Evolutionary conservation across 2,888 invertebrate genomes (phyloP).

Genomic region (Drosophila prostipennis): DNA sequence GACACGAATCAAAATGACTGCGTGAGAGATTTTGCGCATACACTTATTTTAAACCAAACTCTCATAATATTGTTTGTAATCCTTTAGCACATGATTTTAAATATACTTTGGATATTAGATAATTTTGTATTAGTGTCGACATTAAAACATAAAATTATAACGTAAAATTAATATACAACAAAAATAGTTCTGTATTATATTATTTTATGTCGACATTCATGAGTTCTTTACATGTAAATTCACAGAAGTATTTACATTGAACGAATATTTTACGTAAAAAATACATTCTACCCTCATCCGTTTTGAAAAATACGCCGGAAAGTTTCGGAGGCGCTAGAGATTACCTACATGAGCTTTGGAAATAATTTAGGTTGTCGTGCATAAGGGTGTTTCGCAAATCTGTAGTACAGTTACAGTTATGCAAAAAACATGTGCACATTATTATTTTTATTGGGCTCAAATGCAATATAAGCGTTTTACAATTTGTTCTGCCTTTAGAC

Average conservation of each 20-base stretch:
- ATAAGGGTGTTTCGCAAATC: too few relatives aligned
- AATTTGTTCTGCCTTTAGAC: too few relatives aligned
- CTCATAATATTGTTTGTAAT: background rate
- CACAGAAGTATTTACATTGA: background rate
- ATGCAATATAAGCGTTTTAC: too few relatives aligned
- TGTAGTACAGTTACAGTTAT: too few relatives aligned
- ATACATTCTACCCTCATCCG: background rate
- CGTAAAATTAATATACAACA: background rate
- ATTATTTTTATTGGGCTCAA: too few relatives aligned
- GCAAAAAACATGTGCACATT: too few relatives aligned
- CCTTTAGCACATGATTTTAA: background rate
- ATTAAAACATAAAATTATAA: background rate
- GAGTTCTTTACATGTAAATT: background rate
- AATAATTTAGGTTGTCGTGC: too few relatives aligned
- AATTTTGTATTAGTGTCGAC: background rate
- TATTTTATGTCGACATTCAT: background rate
- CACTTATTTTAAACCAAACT: background rate
- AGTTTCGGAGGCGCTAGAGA: too few relatives aligned
- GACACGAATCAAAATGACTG: background rate
- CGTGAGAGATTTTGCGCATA: slow-evolving; percentile 10
- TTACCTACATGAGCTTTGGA: too few relatives aligned
- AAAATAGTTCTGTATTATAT: background rate
- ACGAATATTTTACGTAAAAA: background rate
- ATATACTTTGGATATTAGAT: background rate
- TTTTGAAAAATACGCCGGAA: too few relatives aligned